Evolutionary conservation across 2,113 vertebrate genomes (phyloP).

Genomic region (Myrmecobius fasciatus): DNA sequence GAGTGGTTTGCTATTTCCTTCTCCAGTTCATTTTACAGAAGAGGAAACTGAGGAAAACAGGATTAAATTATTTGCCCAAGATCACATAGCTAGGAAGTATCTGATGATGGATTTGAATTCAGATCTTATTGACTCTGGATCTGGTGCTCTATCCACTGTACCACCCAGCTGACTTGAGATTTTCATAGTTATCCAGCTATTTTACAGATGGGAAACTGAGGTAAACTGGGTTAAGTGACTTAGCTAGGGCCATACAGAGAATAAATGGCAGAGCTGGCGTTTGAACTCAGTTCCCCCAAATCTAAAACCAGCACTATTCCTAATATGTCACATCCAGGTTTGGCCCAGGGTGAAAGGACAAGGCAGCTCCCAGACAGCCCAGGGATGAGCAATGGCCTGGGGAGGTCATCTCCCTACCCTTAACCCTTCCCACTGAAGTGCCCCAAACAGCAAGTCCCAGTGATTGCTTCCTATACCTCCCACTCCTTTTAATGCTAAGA

Average conservation of each 20-base stretch:
- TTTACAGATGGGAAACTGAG: slow-evolving; percentile 60
- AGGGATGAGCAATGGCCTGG: not conserved
- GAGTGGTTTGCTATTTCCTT: not conserved
- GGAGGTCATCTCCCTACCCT: not conserved
- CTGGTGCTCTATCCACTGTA: not conserved
- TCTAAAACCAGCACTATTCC: not conserved
- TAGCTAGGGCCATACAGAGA: not conserved
- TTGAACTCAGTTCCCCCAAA: not conserved
- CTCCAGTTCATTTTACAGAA: slow-evolving; percentile 46
- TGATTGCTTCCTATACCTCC: not conserved
- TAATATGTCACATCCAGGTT: fast-evolving
- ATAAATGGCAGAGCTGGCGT: not conserved
- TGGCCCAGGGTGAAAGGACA: not conserved
- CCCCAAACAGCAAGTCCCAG: not conserved
- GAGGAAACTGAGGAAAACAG: slow-evolving; percentile 34
- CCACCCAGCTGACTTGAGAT: not conserved
- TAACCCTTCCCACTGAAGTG: not conserved
- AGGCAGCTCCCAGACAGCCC: too few species aligned
- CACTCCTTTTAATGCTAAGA: not conserved
- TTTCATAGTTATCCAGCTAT: not conserved
- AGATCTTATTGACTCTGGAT: too few species aligned
- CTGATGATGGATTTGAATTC: not conserved
- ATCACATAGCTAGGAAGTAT: not conserved
- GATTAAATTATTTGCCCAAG: too few species aligned
- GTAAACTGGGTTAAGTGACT: not conserved